These are phyloP conservation scores for Drosophila glabriapex DNA, from an alignment of 2,888 invertebrate species.

Conservation along the genomic window DNA sequence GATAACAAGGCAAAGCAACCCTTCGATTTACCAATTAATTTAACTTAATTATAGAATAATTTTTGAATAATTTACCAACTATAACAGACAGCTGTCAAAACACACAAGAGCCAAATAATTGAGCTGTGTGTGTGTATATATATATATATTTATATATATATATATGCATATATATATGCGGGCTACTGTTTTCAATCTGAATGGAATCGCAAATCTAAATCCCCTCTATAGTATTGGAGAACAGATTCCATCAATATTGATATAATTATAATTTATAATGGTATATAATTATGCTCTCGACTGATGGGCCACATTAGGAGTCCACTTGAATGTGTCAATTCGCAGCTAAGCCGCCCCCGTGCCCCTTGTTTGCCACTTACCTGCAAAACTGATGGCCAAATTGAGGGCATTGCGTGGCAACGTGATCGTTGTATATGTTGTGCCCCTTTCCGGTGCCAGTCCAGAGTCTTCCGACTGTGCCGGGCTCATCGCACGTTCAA, in stretches of 20 bases:
- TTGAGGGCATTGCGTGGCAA: slow-evolving; percentile 84
- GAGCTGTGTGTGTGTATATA: slow-evolving; percentile 22
- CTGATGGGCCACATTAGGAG: slow-evolving; percentile 19
- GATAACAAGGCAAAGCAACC: slow-evolving; percentile 12
- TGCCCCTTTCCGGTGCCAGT: slow-evolving; percentile 85
- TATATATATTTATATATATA: not conserved
- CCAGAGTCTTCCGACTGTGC: slow-evolving; percentile 86
- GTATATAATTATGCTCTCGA: too few relatives aligned
- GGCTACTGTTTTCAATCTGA: slow-evolving; percentile 48
- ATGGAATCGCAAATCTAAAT: not conserved
- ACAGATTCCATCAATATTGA: slow-evolving; percentile 25
- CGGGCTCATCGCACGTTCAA: slow-evolving; percentile 86
- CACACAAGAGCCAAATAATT: slow-evolving; percentile 22
- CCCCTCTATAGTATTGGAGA: not conserved
- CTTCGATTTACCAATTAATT: slow-evolving; percentile 18
- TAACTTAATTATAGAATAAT: slow-evolving; percentile 27
- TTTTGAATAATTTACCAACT: slow-evolving; percentile 25
- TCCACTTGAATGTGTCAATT: slow-evolving; percentile 21
- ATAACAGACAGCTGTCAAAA: slow-evolving; percentile 69
- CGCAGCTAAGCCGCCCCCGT: not conserved
- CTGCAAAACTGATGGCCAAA: slow-evolving; percentile 85
- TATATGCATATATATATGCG: slow-evolving; percentile 33
- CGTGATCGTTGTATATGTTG: slow-evolving; percentile 85
- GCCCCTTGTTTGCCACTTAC: slow-evolving; percentile 64
- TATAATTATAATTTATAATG: not conserved